These are phyloP conservation scores for Euphysa ruthae DNA, from an alignment of 30 jellyfish, hydroid and myxozoan genomes.

Conservation along the genomic window DNA sequence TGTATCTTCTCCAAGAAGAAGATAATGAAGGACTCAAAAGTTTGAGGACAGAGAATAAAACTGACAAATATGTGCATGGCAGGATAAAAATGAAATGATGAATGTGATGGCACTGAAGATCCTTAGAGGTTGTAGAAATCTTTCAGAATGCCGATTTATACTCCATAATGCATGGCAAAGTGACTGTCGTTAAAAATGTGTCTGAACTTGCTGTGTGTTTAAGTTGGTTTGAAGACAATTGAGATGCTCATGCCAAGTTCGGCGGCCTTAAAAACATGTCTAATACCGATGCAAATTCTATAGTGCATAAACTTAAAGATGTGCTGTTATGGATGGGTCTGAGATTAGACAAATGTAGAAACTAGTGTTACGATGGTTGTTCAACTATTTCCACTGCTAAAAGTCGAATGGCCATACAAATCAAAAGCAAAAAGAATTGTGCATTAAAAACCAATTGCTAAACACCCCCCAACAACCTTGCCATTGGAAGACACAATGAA, in stretches of 20 bases:
- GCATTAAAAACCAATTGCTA: too few relatives aligned
- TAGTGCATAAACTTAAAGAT: neutral
- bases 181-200: neutral
- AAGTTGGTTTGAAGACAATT: conserved; percentile 6
- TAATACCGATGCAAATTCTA: neutral
- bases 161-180: neutral
- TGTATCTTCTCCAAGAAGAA: too few relatives aligned
- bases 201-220: neutral
- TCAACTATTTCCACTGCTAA: too few relatives aligned
- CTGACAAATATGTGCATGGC: neutral
- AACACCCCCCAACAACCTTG: too few relatives aligned
- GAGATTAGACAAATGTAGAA: neutral
- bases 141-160: conserved; percentile 1
- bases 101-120: conserved; percentile 8
- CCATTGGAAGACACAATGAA: too few relatives aligned
- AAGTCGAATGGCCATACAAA: too few relatives aligned
- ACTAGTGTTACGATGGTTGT: too few relatives aligned
- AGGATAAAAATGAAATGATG: conserved; percentile 7
- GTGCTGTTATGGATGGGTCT: neutral
- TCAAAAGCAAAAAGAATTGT: too few relatives aligned
- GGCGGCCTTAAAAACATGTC: neutral
- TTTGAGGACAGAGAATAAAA: neutral
- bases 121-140: neutral
- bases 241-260: neutral
- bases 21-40: too few relatives aligned